Evolutionary conservation across 2,797 vertebrate genomes (phyloP).

Genomic region (Myotis pilosus): DNA sequence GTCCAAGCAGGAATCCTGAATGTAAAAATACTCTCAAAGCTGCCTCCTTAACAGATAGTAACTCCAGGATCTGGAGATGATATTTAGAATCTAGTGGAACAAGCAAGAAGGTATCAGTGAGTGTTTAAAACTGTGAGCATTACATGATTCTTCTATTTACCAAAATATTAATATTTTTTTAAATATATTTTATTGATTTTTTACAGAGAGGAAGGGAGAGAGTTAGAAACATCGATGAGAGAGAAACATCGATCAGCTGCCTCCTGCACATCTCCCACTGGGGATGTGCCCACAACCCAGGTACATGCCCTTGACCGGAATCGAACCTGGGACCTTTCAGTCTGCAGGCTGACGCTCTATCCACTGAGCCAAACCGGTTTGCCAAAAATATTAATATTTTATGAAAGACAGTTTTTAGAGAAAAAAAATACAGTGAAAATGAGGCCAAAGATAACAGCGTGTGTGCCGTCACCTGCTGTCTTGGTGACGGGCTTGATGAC

Average conservation of each 20-base stretch:
- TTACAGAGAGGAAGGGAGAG: too few relatives aligned
- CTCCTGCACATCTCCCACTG: too few relatives aligned
- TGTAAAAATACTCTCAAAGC: not conserved
- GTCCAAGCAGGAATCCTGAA: not conserved
- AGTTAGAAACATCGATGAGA: too few relatives aligned
- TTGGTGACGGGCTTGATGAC: not conserved
- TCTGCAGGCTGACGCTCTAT: too few relatives aligned
- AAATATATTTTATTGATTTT: too few relatives aligned
- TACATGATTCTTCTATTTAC: not conserved
- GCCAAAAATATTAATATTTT: not conserved
- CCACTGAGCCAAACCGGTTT: too few relatives aligned
- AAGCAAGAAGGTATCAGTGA: not conserved
- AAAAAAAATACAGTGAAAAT: not conserved
- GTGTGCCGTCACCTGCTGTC: not conserved
- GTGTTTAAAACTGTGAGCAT: not conserved
- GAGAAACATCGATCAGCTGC: too few relatives aligned
- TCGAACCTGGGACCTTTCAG: too few relatives aligned
- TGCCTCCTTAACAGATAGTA: not conserved
- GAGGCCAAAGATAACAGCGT: not conserved
- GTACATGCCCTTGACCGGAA: too few relatives aligned
- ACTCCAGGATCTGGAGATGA: not conserved
- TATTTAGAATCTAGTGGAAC: not conserved
- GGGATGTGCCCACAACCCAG: too few relatives aligned
- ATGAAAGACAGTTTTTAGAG: not conserved
- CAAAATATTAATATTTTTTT: not conserved